These are phyloP conservation scores for Thymelicus lineola DNA, from an alignment of 2,888 invertebrate genomes.

Conservation along the genomic window DNA sequence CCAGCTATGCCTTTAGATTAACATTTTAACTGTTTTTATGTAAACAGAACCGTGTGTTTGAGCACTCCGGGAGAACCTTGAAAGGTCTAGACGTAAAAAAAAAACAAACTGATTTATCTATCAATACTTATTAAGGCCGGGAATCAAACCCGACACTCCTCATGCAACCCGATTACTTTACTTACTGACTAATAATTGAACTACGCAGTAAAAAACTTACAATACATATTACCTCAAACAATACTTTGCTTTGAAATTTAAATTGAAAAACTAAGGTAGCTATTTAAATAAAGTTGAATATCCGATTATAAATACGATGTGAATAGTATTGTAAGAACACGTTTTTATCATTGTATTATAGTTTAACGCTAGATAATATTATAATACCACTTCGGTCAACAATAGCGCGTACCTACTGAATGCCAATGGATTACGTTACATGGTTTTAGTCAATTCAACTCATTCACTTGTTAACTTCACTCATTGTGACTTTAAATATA, in stretches of 20 bases:
- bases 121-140: too few species aligned
- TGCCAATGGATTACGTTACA: slow-evolving; percentile 11
- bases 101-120: too few species aligned
- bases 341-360: background rate
- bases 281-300: background rate
- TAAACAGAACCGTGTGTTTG: too few species aligned
- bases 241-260: background rate
- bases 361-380: background rate
- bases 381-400: slow-evolving; percentile 6
- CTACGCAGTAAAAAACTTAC: background rate
- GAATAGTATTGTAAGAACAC: background rate
- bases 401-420: slow-evolving; percentile 18
- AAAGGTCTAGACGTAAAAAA: too few species aligned
- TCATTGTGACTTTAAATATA: too few species aligned
- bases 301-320: background rate
- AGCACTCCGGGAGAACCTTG: too few species aligned
- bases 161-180: too few species aligned
- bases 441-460: slow-evolving; percentile 3
- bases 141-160: too few species aligned
- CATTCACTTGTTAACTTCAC: background rate
- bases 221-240: background rate
- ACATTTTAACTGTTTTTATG: too few species aligned
- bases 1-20: background rate
- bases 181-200: too few species aligned
- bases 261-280: background rate